Base-by-base conservation (phyloP, 1,140 invertebrate species). In the Calycopis cecrops region DNA sequence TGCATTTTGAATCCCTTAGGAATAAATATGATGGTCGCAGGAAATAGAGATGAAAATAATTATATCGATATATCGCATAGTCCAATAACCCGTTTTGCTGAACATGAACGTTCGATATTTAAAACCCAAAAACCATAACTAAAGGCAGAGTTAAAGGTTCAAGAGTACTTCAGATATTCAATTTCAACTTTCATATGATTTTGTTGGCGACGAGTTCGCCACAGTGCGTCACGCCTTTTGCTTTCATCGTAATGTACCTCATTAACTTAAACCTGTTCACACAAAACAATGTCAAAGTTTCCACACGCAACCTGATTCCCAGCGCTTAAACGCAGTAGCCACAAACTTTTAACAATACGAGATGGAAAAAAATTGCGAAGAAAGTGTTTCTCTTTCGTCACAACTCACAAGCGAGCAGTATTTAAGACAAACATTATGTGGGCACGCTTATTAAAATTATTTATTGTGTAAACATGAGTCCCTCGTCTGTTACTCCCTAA, bases 231-330 rank as follows among this genome's bases (percentile, higher is more conserved):
- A 64, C 56, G 60, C 69, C 35, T 58, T 47, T 58, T 65, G 67
- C 68, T 71, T 76, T 76, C 67, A 74, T 74, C 67, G 74, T 74
- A 80, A 79, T 73, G 69, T 68, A 78, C 71, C 73, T 81, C 76
- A 85, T 82, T 85, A 82, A 76, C 65, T 55, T 47, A 79, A 77
- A 69, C 69, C 69, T 62, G 72, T 79, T 75, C 66, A 63, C 67
- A 67, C 58, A 59, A 64, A 74, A 76, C 65, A 76, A 79, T 73
- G 68, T 71, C 55, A 55, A 56, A 63, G 59, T 69, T 67, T 57
- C 68, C 55, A 68, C 61, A 65, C 50, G 73, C 64, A 82, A 79
- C 62, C 65, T 53, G 72, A 79, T 71, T 73, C 75, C 61, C 63
- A 63, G 52, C 56, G 51, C 52, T 62, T 63, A 48, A 44, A 50